Evolutionary conservation across 1,140 invertebrate genomes (phyloP), one percentile per base, ranked within the genome.

Genomic region (Phocides pigmalion): DNA sequence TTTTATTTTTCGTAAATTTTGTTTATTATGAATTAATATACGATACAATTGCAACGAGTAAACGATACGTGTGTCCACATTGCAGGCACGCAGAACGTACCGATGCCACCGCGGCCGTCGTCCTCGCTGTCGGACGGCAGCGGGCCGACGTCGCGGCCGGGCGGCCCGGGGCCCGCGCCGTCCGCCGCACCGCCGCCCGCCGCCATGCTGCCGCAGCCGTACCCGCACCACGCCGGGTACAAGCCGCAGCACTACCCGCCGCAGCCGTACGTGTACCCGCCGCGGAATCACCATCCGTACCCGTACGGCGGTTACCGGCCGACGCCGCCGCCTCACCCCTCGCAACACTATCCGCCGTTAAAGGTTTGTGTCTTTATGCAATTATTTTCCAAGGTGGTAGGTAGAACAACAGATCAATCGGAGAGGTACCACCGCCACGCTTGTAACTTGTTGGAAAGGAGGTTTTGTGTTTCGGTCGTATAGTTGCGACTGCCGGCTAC

Each of bases 61-160:
- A 39, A 9, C 39, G 44, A 28, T 46, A 39, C 32, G 2, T 20
- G 17, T 53, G 5, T 62, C 50, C 46, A 20, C 39, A 35, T 90
- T 58, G n/a, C 90, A 97, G 96, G 96, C 83, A 96, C 97, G 91
- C 96, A 95, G 94, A 97, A 96, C 94, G 95, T 97, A 95, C 95
- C 96, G 89, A 97, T 97, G 96, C 96, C 96, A 87, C 96, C 96
- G 78, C 94, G 97, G 78, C 97, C 97, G 83, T 96, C 97, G 72
- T 98, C 97, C 85, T 96, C 97, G 90, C 96, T 97, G 87, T 96
- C 97, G 73, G 96, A 97, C 92, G 94, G 94, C 90, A 94, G 94
- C 92, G 95, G 93, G 82, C 94, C 94, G 83, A 92, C 93, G 95
- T 96, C 77, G 95, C 95, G 72, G 70, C 47, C 94, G 87, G 93